Conservation (phyloP, 2,888 invertebrate species). For the Homarus gammarus region DNA sequence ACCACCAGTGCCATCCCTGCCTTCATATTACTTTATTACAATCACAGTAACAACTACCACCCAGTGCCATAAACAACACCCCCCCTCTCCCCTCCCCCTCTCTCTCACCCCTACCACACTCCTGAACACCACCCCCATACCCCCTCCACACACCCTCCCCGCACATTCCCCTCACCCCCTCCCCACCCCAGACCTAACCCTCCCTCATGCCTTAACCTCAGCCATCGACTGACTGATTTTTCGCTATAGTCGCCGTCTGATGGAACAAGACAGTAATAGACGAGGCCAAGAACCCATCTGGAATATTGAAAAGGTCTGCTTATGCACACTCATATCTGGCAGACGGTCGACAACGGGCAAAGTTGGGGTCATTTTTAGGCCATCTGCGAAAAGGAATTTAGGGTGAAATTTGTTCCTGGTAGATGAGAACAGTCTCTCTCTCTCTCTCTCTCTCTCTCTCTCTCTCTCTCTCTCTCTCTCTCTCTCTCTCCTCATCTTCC, state of each 20-base stretch:
- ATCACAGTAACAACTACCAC: too few species aligned
- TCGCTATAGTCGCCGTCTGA: background rate
- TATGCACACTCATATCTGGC: background rate
- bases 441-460: conserved; percentile 3
- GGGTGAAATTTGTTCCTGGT: background rate
- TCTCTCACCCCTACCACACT: background rate
- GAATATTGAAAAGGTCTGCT: conserved; percentile 4
- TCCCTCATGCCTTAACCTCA: background rate
- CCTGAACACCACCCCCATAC: background rate
- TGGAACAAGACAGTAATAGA: conserved; percentile 8
- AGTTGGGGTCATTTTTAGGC: background rate
- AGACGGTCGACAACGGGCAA: background rate
- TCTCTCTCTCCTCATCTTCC: background rate
- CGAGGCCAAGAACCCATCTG: background rate
- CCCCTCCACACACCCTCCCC: background rate
- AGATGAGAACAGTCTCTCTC: background rate
- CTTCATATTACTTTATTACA: too few species aligned
- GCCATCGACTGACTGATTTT: background rate
- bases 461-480: conserved; percentile 32
- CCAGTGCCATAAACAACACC: background rate
- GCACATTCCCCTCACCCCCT: too few species aligned
- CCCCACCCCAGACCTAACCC: too few species aligned
- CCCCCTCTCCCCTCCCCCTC: background rate
- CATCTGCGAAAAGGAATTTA: conserved; percentile 7
- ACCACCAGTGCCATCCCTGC: background rate